These are phyloP conservation scores for Hydrochoerus hydrochaeris DNA, from an alignment of 2,113 vertebrate species.

Conservation along the genomic window DNA sequence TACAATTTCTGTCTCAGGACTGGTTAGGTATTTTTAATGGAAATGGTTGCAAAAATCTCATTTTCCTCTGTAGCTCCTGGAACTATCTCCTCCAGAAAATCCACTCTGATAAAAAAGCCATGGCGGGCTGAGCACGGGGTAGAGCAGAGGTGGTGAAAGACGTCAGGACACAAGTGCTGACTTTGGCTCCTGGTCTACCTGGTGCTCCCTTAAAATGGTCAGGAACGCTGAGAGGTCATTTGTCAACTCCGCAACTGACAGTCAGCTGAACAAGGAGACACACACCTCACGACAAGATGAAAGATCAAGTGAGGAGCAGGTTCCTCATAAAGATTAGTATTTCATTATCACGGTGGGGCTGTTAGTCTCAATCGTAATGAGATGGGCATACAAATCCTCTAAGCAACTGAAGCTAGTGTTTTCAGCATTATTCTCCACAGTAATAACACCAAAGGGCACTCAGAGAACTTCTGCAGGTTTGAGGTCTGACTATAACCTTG, in stretches of 20 bases:
- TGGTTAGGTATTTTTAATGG: neutral
- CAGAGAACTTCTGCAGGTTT: neutral
- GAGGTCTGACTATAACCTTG: neutral
- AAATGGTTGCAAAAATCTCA: neutral
- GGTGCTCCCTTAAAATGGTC: neutral
- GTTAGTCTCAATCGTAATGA: neutral
- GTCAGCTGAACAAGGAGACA: neutral
- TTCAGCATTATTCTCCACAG: neutral
- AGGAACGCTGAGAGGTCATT: neutral
- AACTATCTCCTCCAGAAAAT: neutral
- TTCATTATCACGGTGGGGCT: neutral
- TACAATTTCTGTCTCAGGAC: neutral
- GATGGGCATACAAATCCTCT: neutral
- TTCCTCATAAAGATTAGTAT: neutral
- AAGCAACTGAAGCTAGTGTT: neutral
- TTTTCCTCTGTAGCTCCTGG: neutral
- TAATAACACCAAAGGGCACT: neutral
- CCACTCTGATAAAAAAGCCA: neutral
- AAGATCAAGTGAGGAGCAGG: neutral
- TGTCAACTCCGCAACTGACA: neutral
- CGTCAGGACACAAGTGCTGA: neutral
- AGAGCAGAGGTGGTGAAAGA: accelerated
- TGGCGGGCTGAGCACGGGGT: accelerated
- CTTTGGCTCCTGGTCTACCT: neutral
- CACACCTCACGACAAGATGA: neutral